These are phyloP conservation scores for Tyrophagus putrescentiae DNA, from an alignment of 1,140 invertebrate genomes.

Conservation along the genomic window DNA sequence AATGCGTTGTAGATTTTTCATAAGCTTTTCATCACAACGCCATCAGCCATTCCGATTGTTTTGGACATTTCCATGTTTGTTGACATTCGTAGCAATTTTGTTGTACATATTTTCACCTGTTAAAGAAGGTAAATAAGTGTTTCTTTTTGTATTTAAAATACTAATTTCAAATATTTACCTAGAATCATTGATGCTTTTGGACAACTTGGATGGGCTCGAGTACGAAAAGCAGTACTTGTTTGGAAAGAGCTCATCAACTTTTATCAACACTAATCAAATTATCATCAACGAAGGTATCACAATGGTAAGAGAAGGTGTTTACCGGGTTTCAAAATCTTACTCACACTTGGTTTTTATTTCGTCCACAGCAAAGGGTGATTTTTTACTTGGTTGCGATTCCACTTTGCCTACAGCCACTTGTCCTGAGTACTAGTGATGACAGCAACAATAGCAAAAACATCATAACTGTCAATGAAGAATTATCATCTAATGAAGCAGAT, in stretches of 20 bases:
- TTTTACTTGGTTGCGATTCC: constrained; percentile 10
- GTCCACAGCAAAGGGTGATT: constrained; percentile 4
- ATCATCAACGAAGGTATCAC: constrained; percentile 13
- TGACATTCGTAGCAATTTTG: not conserved
- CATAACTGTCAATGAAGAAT: not conserved
- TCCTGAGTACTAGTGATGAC: not conserved
- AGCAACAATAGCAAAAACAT: not conserved
- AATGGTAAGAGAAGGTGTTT: not conserved
- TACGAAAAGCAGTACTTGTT: constrained; percentile 10
- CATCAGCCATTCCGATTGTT: not conserved
- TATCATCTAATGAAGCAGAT: not conserved
- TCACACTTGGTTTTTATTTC: not conserved
- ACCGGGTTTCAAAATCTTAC: not conserved
- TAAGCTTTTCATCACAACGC: too few species aligned
- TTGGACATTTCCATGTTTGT: not conserved
- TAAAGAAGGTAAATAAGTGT: not conserved
- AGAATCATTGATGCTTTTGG: constrained; percentile 11
- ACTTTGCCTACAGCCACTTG: not conserved
- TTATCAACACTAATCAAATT: constrained; percentile 9
- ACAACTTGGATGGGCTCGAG: constrained; percentile 5
- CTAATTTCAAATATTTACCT: too few species aligned
- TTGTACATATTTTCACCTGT: constrained; percentile 2
- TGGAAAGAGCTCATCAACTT: not conserved
- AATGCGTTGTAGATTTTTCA: not conserved
- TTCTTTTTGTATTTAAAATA: not conserved